Evolutionary conservation across 2,113 vertebrate species (phyloP).

Genomic region (Crotalus tigris): DNA sequence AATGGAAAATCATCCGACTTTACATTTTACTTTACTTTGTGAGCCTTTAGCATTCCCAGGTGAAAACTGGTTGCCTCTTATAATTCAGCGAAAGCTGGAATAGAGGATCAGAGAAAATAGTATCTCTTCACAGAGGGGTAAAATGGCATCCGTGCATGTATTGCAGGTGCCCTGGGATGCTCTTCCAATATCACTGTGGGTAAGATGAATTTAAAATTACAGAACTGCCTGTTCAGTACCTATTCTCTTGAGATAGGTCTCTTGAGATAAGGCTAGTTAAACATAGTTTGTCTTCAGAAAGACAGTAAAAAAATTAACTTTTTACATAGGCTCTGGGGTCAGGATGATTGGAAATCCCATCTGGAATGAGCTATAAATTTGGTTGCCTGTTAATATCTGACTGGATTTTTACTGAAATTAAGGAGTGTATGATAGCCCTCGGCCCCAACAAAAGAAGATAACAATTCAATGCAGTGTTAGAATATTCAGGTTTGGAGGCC

Average conservation of each 20-base stretch:
- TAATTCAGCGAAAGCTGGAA: neutral
- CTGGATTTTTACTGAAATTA: neutral
- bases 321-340: neutral
- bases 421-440: neutral
- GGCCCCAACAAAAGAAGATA: neutral
- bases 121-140: neutral
- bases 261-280: neutral
- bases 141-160: neutral
- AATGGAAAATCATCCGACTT: neutral
- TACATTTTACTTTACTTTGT: neutral
- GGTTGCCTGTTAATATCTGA: neutral
- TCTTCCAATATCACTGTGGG: neutral
- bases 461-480: neutral
- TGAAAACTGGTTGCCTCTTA: neutral
- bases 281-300: neutral
- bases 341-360: neutral
- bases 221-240: neutral
- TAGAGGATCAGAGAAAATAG: neutral
- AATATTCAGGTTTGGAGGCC: neutral
- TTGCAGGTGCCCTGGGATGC: neutral
- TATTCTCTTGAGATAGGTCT: neutral
- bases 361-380: neutral
- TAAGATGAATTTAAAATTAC: neutral
- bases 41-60: neutral
- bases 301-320: neutral